A percentile compares a stretch with the other conserved stretches of the same genome.
These are phyloP conservation scores for Eupeodes latifasciatus DNA, from an alignment of 2,888 invertebrate species.

Conservation along the genomic window DNA sequence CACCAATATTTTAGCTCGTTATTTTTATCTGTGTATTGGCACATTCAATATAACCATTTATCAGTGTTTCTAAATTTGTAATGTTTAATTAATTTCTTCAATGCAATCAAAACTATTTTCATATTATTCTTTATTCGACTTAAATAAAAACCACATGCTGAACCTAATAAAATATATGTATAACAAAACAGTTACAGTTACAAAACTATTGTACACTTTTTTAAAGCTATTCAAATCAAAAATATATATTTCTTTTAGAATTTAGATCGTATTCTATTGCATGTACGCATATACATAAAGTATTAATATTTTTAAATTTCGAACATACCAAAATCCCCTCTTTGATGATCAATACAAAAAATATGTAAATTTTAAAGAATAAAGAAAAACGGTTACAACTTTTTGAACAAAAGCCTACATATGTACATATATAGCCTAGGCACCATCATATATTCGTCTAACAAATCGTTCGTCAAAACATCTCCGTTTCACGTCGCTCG, in stretches of 20 bases:
- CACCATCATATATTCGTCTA: constrained; percentile 42
- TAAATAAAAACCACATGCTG: background rate
- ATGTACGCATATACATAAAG: background rate
- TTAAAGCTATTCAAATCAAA: constrained; percentile 20
- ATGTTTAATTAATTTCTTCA: background rate
- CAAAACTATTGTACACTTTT: constrained; percentile 16
- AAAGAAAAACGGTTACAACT: constrained; percentile 69
- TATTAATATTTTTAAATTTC: constrained; percentile 2
- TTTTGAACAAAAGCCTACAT: constrained; percentile 25
- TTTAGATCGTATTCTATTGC: constrained; percentile 38
- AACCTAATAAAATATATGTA: background rate
- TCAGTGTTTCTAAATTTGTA: constrained; percentile 30
- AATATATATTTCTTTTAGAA: background rate
- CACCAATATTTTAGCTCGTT: no score
- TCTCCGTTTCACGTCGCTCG: constrained; percentile 16
- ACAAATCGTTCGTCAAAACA: constrained; percentile 73
- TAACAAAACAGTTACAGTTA: constrained; percentile 36
- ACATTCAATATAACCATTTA: no score
- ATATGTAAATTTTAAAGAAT: constrained; percentile 49
- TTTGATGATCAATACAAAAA: constrained; percentile 36
- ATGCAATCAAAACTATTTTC: background rate
- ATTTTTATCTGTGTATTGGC: no score
- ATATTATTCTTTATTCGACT: background rate
- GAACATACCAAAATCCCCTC: constrained; percentile 58
- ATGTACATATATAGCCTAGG: background rate